Evolutionary conservation across 2,797 vertebrate species (phyloP).

Genomic region (Bradypodion pumilum): DNA sequence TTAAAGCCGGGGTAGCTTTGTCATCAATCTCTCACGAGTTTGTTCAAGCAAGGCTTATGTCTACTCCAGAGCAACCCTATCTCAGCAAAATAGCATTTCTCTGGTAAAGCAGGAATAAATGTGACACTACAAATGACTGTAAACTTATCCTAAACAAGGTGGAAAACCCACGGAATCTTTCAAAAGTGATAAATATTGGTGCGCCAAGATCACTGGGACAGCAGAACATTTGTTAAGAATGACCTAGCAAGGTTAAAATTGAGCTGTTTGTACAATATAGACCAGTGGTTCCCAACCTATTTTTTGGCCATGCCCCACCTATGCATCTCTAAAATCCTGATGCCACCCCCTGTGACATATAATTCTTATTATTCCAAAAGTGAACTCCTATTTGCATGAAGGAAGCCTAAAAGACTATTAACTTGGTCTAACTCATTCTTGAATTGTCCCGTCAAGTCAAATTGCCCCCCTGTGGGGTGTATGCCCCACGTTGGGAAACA

Average conservation of each 20-base stretch:
- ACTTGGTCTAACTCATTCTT: no score
- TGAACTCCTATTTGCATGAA: no score
- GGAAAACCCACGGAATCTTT: constrained; percentile 1
- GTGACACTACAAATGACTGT: constrained; percentile 46
- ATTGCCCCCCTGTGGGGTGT: no score
- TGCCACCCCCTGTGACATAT: no score
- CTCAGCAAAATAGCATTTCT: constrained; percentile 29
- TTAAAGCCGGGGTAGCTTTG: background rate
- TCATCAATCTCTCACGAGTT: background rate
- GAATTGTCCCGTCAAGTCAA: no score
- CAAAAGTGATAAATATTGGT: constrained; percentile 31
- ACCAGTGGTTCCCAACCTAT: no score
- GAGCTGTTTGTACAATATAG: constrained; percentile 3
- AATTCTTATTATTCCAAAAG: no score
- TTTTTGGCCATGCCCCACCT: no score
- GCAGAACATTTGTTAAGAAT: constrained; percentile 17
- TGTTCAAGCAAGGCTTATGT: background rate
- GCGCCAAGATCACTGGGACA: constrained; percentile 39
- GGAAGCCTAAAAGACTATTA: no score
- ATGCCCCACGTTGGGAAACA: no score
- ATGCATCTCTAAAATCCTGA: no score
- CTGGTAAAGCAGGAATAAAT: constrained; percentile 20
- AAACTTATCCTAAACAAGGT: constrained; percentile 41
- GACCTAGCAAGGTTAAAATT: constrained; percentile 33
- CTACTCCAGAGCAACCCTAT: constrained; percentile 33